phyloP scores from a whole-genome alignment of 2,888 invertebrate genomes.

The Amphimallon solstitiale region DNA sequence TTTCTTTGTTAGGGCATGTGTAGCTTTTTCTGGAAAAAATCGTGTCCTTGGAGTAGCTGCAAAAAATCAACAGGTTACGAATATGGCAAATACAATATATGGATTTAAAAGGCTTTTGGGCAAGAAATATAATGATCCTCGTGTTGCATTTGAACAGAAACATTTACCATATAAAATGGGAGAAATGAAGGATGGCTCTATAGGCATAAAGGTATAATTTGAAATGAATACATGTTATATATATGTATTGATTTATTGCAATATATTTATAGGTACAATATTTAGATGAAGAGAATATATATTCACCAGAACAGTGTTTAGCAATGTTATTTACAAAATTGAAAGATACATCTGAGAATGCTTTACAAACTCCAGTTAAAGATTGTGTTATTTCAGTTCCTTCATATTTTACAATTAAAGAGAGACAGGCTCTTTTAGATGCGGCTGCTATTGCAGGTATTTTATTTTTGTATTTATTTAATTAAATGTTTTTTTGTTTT shows the following conservation, averaged over 20 bases:
- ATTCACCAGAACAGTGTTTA: conserved; percentile 93
- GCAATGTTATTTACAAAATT: conserved; percentile 98
- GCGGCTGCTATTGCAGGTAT: conserved; percentile 89
- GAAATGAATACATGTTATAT: neutral
- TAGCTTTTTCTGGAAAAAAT: conserved; percentile 93
- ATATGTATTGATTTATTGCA: neutral
- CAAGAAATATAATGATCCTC: conserved; percentile 87
- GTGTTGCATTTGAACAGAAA: conserved; percentile 84
- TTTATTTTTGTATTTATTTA: conserved; percentile 6
- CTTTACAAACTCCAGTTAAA: conserved; percentile 89
- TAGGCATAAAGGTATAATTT: conserved; percentile 81
- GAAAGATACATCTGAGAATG: conserved; percentile 88
- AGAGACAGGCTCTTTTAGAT: conserved; percentile 90
- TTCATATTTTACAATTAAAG: conserved; percentile 93
- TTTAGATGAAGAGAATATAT: conserved; percentile 84
- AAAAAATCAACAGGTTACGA: conserved; percentile 95
- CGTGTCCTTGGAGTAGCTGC: conserved; percentile 96
- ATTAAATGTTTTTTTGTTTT: no score
- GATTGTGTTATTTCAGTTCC: conserved; percentile 96
- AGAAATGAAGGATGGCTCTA: conserved; percentile 79
- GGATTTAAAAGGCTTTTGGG: conserved; percentile 95
- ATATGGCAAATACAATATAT: conserved; percentile 96
- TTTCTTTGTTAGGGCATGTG: conserved; percentile 79
- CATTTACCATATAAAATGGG: conserved; percentile 83
- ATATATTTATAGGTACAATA: conserved; percentile 74